Evolutionary conservation across 2,113 vertebrate genomes (phyloP), one percentile per base, ranked within the genome.

Genomic region (Podilymbus podiceps): DNA sequence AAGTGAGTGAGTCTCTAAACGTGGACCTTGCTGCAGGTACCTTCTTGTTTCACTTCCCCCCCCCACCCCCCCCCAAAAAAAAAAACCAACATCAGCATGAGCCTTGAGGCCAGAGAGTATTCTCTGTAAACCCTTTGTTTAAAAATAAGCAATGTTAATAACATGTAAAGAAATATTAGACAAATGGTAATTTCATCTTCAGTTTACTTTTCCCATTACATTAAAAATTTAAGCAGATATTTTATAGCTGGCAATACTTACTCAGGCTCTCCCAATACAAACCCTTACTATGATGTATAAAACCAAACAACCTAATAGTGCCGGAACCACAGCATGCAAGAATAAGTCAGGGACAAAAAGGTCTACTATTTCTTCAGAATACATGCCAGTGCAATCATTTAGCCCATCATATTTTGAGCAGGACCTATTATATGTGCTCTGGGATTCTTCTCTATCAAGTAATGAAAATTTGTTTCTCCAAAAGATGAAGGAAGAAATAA

Each of bases 181-280:
- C n/a, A 77, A 71, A 64, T 78, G 8, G 20, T 69, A 87, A 94
- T 96, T 97, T 98, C 19, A 90, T 92, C 76, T 97, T 88, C 85
- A 77, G 60, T 91, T 97, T 95, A 75, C 19, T 67, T 89, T 97
- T 97, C 50, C 76, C 40, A 42, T 93, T 92, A 62, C 49, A 40
- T 66, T 92, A 90, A 82, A 90, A 78, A 95, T 93, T 84, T 95
- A 94, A 88, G 56, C 62, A 87, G 88, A 46, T 87, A 69, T 69
- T 79, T 90, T 91, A 17, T 84, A 82, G 66, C 83, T 96, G 89
- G 62, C 81, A 79, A 73, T 88, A 96, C 52, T 78, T 96, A 86
- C 83, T 73, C 77, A 58, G 59, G 66, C n/a, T 95, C 13, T 80
- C 72, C 90, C 93, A 94, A 50, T 91, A 88, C 42, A 93, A 91